Evolutionary conservation across 2,888 invertebrate genomes (phyloP).

Genomic region (Lithodes maja): DNA sequence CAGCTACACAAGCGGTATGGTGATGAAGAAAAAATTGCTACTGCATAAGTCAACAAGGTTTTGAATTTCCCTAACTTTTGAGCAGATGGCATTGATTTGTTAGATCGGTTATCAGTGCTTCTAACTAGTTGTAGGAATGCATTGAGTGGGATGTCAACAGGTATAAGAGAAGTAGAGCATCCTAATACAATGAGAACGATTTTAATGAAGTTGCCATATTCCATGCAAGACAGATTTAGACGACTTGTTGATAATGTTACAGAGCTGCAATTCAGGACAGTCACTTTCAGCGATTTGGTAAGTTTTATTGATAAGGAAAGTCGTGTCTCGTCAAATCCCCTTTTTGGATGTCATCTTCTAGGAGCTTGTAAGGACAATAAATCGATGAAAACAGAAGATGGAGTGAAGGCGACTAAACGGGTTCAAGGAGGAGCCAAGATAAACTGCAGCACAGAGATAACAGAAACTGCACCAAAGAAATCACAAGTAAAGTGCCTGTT

Average conservation of each 20-base stretch:
- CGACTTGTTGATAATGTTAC: background rate
- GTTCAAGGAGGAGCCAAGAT: too few relatives aligned
- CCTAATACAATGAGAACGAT: background rate
- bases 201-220: background rate
- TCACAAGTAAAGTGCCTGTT: too few relatives aligned
- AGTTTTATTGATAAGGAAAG: background rate
- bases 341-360: conserved; percentile 1
- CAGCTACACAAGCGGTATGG: conserved; percentile 24
- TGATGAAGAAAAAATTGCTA: background rate
- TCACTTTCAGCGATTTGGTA: background rate
- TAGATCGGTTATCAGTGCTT: background rate
- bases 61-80: background rate
- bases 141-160: background rate
- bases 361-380: background rate
- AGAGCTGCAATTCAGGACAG: background rate
- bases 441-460: too few relatives aligned
- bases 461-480: too few relatives aligned
- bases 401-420: background rate
- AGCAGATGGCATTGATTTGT: conserved; percentile 1
- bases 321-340: background rate
- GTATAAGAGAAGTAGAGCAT: conserved; percentile 6
- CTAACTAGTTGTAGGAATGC: background rate
- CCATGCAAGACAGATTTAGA: conserved; percentile 4
- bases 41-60: conserved; percentile 14
- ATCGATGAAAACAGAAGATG: background rate